Percentiles rank a stretch among this genome's conserved stretches.
These are phyloP conservation scores for Nomada flava DNA, from an alignment of 2,888 invertebrate species.

Conservation along the genomic window DNA sequence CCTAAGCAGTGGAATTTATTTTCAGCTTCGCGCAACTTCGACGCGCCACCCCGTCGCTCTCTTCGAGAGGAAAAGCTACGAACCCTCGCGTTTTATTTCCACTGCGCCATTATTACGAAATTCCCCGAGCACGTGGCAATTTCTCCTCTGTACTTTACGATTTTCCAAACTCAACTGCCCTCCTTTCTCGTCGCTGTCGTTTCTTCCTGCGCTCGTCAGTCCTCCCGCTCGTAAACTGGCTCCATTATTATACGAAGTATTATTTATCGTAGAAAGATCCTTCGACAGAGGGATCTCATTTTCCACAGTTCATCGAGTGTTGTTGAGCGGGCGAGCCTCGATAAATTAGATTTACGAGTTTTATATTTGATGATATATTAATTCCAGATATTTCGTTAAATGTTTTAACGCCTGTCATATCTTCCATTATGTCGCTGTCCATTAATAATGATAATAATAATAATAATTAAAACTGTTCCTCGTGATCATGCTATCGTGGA, in stretches of 20 bases:
- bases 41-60: constrained; percentile 16
- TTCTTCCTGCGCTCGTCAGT: constrained; percentile 10
- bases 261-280: constrained; percentile 36
- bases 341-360: constrained; percentile 4
- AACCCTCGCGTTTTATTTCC: constrained; percentile 19
- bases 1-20: constrained; percentile 32
- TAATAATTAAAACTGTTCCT: constrained; percentile 50
- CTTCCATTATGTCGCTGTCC: background rate
- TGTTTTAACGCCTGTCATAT: too few species aligned
- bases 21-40: constrained; percentile 26
- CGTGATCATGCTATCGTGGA: constrained; percentile 53
- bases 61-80: constrained; percentile 22
- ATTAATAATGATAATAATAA: constrained; percentile 55
- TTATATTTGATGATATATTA: too few species aligned
- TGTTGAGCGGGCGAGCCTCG: constrained; percentile 17
- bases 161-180: constrained; percentile 32
- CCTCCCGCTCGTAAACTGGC: constrained; percentile 24
- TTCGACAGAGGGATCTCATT: constrained; percentile 11
- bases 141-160: constrained; percentile 32
- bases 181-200: constrained; percentile 19
- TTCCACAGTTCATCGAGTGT: too few species aligned
- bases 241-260: constrained; percentile 40
- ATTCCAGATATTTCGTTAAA: too few species aligned
- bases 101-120: constrained; percentile 24
- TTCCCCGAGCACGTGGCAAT: constrained; percentile 11